Base-by-base conservation (phyloP, 2,797 vertebrate genomes). In the Rhabdophis nuchalis region DNA sequence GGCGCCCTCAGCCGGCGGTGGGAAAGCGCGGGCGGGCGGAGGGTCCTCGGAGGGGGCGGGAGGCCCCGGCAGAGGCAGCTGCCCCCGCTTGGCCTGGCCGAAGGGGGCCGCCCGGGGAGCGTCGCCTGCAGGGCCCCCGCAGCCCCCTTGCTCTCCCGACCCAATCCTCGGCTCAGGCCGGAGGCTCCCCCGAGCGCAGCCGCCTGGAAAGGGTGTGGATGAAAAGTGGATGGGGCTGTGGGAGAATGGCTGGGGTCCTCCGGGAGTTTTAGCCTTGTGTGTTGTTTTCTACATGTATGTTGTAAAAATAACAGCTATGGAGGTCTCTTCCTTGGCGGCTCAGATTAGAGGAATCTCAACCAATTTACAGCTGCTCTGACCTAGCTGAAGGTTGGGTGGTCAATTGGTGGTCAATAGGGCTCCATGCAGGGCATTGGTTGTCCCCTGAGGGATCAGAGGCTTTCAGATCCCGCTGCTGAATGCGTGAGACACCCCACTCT, bases 201-300 rank as follows among this genome's bases (percentile, higher is more conserved):
- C 29, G 1, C 5, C 85, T n/a, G 50, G 85, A 29, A 50, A 27
- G 50, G 4, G 12, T 2, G 12, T 64, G 61, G 29, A n/a, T 72
- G 3, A 88, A 90, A 90, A 41, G 29, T 92, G 27, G 87, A 87
- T 94, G 88, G 92, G 85, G 86, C 7, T 5, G 94, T 91, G 25
- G 46, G 7, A 14, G n/a, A 36, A 32, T 8, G 64, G 6, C n/a
- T 36, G n/a, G 1, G 2, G 2, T 36, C 36, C 16, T 25, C 29
- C 3, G 8, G 58, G 23, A 25, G 1, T 64, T 72, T 7, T 36
- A 18, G 16, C 68, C 64, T 18, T n/a, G n/a, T 18, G 14, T 36
- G 7, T 13, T 7, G 13, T n/a, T 32, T 68, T 32, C 29, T 64
- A n/a, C 5, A 6, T 14, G 13, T 72, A 20, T 36, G 6, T 72